A percentile compares a stretch with the other conserved stretches of the same genome.
These are phyloP conservation scores for Arvicola amphibius DNA, from an alignment of 2,797 vertebrate genomes.

Conservation along the genomic window DNA sequence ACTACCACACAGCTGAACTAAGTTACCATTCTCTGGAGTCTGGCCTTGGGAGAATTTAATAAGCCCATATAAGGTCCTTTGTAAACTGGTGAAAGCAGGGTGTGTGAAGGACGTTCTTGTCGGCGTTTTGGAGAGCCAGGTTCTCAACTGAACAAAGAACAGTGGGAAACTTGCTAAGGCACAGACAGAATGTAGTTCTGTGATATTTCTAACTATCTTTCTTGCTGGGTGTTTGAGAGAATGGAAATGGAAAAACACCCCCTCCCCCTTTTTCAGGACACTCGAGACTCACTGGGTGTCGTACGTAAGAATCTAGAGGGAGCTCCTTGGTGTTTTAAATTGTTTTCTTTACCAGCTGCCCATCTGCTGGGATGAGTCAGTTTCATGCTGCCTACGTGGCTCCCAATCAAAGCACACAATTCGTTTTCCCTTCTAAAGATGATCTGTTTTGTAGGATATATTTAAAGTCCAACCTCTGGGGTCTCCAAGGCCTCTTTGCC, in stretches of 20 bases:
- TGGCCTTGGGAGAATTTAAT: background rate
- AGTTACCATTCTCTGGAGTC: background rate
- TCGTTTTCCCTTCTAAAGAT: background rate
- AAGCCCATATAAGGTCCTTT: background rate
- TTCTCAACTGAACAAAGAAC: background rate
- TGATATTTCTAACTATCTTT: background rate
- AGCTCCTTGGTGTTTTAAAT: background rate
- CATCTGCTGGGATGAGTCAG: background rate
- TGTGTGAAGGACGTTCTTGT: background rate
- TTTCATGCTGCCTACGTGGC: background rate
- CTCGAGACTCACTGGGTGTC: background rate
- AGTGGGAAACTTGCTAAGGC: background rate
- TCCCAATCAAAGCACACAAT: background rate
- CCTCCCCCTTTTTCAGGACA: background rate
- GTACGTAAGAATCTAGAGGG: background rate
- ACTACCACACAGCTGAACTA: background rate
- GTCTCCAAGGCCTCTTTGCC: background rate
- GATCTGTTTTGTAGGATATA: background rate
- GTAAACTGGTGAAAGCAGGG: background rate
- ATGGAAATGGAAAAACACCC: background rate
- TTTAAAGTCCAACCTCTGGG: background rate
- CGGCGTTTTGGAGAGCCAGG: background rate
- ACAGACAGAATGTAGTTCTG: background rate
- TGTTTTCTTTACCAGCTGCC: background rate
- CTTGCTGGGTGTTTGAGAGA: background rate